Conservation (phyloP, 1,140 invertebrate species). For the Eumaeus atala region DNA sequence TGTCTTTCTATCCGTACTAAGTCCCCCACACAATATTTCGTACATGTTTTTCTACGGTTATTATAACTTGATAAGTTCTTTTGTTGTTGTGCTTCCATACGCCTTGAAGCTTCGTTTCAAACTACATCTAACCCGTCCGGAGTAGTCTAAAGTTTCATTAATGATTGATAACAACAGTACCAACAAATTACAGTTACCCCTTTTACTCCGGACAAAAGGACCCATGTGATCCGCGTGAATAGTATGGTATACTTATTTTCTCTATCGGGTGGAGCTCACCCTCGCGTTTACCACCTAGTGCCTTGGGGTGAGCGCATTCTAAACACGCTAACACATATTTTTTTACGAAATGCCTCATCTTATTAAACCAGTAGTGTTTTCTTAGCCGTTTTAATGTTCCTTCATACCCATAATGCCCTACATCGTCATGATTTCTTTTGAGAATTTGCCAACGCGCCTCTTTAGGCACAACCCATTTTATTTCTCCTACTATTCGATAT, state of each 20-base stretch:
- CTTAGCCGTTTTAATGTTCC: conserved; percentile 11
- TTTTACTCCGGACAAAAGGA: conserved; percentile 7
- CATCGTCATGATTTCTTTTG: conserved; percentile 19
- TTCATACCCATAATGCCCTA: conserved; percentile 14
- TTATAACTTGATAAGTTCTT: no score
- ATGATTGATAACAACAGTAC: no score
- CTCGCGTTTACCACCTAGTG: conserved; percentile 1
- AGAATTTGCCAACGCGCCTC: background rate
- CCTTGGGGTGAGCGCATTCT: conserved; percentile 11
- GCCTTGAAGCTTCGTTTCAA: no score
- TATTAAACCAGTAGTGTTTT: conserved; percentile 11
- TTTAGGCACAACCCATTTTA: background rate
- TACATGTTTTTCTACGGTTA: no score
- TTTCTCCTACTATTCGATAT: no score
- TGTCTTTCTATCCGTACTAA: no score
- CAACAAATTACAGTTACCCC: conserved; percentile 21
- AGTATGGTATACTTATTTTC: conserved; percentile 13
- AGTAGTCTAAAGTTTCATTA: no score
- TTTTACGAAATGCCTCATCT: conserved; percentile 13
- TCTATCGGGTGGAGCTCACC: conserved; percentile 12
- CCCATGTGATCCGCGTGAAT: conserved; percentile 15
- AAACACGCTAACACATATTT: conserved; percentile 3
- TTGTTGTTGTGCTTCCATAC: no score
- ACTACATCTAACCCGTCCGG: no score
- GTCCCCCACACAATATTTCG: no score